Evolutionary conservation across 1,140 invertebrate genomes (phyloP), one percentile per base, ranked within the genome.

Genomic region (Listronotus bonariensis): DNA sequence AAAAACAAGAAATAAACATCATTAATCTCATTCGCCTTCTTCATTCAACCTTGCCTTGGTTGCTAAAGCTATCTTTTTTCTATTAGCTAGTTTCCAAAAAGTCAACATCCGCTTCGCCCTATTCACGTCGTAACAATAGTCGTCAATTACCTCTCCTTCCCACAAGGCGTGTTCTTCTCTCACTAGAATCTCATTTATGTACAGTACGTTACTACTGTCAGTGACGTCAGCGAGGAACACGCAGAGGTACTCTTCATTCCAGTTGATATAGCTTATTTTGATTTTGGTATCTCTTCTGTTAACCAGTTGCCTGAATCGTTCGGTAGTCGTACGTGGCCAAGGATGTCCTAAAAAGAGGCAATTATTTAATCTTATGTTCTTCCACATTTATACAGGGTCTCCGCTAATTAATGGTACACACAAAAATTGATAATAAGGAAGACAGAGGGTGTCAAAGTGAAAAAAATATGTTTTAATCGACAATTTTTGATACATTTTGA

Each of bases 151-250:
- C 67, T 76, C 34, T 42, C 60, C 48, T 3, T 55, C 62, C 49
- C 68, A 68, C n/a, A 67, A 0, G 7, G 74, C 74, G 52, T 65
- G 58, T 32, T 68, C 68, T 48, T 69, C 57, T 43, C 69, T 36
- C 7, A 74, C 70, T 15, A 76, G 31, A 6, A 42, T 26, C 52
- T 76, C 72, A 38, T 76, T 74, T 12, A 76, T 62, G 43, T 72
- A 76, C 43, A 63, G 51, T 17, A 68, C 49, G 18, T 74, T 65
- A 1, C 71, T 41, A 12, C 40, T 6, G 34, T 65, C 57, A 5
- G 71, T 69, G 10, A 71, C 68, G 55, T 76, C 74, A n/a, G 71
- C 72, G 11, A 76, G 45, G 18, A 68, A 73, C 9, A 72, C 51
- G 26, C 69, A 68, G n/a, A 76, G 34, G 38, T 51, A 45, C 61